Conservation (phyloP, 1,140 invertebrate species). For the Diabrotica virgifera region DNA sequence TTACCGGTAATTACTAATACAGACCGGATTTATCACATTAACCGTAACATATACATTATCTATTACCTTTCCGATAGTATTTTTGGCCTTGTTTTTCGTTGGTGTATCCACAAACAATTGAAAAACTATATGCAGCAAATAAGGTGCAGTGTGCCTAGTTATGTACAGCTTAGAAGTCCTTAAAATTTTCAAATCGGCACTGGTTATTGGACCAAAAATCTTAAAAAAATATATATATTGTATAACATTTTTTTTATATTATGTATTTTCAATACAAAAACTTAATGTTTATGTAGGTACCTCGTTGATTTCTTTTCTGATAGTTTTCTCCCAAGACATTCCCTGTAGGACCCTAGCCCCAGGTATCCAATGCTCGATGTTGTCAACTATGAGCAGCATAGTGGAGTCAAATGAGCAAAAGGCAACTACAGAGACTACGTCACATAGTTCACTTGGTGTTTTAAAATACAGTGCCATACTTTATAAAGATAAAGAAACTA, state of each 20-base stretch:
- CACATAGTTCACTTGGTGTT: slow-evolving; percentile 20
- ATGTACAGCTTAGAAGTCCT: slow-evolving; percentile 34
- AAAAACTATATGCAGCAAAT: slow-evolving; percentile 33
- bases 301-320: slow-evolving; percentile 28
- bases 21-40: no score
- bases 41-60: no score
- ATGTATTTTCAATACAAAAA: background rate
- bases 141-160: slow-evolving; percentile 19
- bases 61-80: slow-evolving; percentile 34
- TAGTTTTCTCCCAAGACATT: slow-evolving; percentile 23
- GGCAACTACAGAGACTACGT: slow-evolving; percentile 33
- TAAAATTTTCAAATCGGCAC: slow-evolving; percentile 22
- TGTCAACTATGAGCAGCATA: slow-evolving; percentile 33
- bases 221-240: slow-evolving; percentile 10
- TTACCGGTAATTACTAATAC: no score
- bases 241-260: slow-evolving; percentile 5
- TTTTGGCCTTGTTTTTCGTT: slow-evolving; percentile 35
- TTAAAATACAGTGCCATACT: slow-evolving; percentile 22
- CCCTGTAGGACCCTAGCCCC: slow-evolving; percentile 22
- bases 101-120: slow-evolving; percentile 19
- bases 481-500: background rate
- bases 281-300: slow-evolving; percentile 18
- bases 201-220: slow-evolving; percentile 9
- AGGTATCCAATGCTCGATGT: slow-evolving; percentile 33
- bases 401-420: slow-evolving; percentile 34